Conservation (phyloP, 1,140 invertebrate genomes). For the Chrysoperla carnea region DNA sequence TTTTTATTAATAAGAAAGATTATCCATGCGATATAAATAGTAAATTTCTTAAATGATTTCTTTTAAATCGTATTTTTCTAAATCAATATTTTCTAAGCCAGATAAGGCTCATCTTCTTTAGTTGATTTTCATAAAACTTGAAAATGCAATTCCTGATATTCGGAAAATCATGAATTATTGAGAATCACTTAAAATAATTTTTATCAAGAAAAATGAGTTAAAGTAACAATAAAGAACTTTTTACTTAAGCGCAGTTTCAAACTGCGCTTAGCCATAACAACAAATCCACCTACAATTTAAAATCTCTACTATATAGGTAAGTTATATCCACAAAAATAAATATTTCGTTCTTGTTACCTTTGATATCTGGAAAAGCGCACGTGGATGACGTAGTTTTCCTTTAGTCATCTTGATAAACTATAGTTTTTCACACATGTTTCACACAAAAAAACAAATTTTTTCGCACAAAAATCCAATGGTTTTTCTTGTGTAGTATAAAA, state of each 20-base stretch:
- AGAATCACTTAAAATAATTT: neutral
- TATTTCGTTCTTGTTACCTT: slow-evolving; percentile 26
- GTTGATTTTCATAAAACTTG: neutral
- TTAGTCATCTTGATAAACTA: slow-evolving; percentile 12
- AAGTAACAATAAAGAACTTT: neutral
- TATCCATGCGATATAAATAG: too few species aligned
- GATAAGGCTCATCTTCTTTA: too few species aligned
- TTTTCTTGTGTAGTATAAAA: too few species aligned
- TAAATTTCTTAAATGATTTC: too few species aligned
- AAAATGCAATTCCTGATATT: neutral
- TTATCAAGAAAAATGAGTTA: neutral
- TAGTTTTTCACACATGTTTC: too few species aligned
- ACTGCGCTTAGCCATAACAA: neutral
- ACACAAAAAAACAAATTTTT: too few species aligned
- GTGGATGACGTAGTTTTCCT: slow-evolving; percentile 12
- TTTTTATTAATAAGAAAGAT: too few species aligned
- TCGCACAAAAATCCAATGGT: too few species aligned
- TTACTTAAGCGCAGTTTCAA: neutral
- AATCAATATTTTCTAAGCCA: too few species aligned
- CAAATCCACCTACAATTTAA: neutral
- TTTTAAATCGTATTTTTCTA: too few species aligned
- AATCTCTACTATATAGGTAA: neutral
- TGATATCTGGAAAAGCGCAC: slow-evolving; percentile 34
- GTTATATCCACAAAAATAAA: too few species aligned
- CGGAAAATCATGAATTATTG: neutral